A percentile compares a stretch with the other conserved stretches of the same genome.
Evolutionary conservation across 1,140 invertebrate genomes (phyloP).

Genomic region (Drosophila aff.): DNA sequence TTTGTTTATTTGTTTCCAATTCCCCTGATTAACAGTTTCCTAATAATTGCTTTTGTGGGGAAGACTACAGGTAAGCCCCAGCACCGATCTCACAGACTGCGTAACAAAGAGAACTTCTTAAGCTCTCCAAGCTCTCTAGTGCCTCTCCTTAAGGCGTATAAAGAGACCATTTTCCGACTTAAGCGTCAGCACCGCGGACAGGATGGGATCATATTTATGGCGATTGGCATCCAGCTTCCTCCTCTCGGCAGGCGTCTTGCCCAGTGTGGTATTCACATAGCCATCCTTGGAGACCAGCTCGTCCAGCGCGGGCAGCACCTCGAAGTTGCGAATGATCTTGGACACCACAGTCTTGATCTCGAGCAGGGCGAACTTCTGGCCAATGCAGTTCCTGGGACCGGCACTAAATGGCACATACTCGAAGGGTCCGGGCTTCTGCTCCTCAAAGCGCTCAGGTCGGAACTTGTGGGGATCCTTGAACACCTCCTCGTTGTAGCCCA

Average conservation of each 20-base stretch:
- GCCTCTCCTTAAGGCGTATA: conserved; percentile 62
- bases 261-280: conserved; percentile 63
- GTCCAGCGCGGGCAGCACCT: conserved; percentile 73
- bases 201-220: conserved; percentile 76
- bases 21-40: conserved; percentile 17
- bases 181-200: conserved; percentile 70
- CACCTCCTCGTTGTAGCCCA: conserved; percentile 68
- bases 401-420: conserved; percentile 88
- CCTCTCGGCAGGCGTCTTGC: conserved; percentile 34
- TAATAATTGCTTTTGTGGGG: conserved; percentile 16
- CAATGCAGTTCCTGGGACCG: conserved; percentile 80
- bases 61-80: background rate
- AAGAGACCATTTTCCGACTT: conserved; percentile 79
- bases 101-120: background rate
- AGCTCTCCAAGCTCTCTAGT: background rate
- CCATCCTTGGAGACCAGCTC: conserved; percentile 71
- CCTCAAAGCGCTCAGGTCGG: conserved; percentile 91
- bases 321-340: conserved; percentile 84
- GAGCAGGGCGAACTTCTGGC: conserved; percentile 86
- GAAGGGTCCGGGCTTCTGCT: conserved; percentile 78
- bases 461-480: conserved; percentile 91
- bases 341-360: conserved; percentile 85
- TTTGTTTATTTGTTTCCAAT: conserved; percentile 8
- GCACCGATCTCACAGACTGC: background rate
- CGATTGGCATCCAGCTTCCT: conserved; percentile 36